Conservation (phyloP, 1,140 invertebrate species). For the Scaptodrosophila lebanonensis region DNA sequence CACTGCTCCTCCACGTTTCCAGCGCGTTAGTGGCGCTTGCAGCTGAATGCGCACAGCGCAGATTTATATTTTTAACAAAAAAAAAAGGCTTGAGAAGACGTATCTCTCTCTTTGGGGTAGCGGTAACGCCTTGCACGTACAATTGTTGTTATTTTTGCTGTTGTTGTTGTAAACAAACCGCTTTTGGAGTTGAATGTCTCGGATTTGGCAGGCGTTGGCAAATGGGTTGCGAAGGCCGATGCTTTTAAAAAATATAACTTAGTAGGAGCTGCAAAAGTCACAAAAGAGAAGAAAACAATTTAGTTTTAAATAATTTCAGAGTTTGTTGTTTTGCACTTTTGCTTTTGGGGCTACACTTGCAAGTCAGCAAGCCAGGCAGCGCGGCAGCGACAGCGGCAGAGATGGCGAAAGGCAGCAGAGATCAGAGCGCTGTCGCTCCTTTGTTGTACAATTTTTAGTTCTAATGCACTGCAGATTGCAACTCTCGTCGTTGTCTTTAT, state of each 20-base stretch:
- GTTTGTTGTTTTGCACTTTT: slow-evolving; percentile 23
- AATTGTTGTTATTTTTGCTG: neutral
- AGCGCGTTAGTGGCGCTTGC: slow-evolving; percentile 32
- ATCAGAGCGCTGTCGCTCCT: no score
- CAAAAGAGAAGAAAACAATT: slow-evolving; percentile 4
- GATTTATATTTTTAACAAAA: no score
- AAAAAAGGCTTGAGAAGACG: no score
- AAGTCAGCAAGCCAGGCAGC: slow-evolving; percentile 32
- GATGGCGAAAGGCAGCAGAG: no score
- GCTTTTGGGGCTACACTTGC: slow-evolving; percentile 13
- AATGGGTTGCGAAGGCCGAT: no score
- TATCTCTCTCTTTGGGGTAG: no score
- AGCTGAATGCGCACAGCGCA: slow-evolving; percentile 26
- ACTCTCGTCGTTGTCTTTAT: no score
- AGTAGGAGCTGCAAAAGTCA: neutral
- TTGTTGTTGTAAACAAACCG: slow-evolving; percentile 31
- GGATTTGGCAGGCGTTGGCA: no score
- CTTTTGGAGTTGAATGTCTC: no score
- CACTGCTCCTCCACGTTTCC: slow-evolving; percentile 73
- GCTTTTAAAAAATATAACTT: no score
- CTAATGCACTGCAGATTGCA: no score
- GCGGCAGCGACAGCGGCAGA: neutral
- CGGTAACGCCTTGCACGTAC: neutral
- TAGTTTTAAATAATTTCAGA: slow-evolving; percentile 4
- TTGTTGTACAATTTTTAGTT: no score